These are phyloP conservation scores for Spea multiplicata DNA, from an alignment of 2,113 vertebrate genomes.

Conservation along the genomic window DNA sequence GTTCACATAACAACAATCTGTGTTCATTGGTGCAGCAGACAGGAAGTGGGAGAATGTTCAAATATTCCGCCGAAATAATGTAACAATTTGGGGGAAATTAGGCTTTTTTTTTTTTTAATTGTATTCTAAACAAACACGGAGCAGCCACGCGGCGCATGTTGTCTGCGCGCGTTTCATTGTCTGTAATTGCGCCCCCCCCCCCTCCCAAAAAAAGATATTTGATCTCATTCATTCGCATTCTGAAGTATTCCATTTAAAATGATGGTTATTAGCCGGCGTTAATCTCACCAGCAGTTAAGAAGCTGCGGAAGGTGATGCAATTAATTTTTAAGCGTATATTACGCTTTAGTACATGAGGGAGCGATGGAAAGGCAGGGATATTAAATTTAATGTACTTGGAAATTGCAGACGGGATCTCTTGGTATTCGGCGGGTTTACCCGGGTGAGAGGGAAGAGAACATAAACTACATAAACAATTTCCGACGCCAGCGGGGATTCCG, in stretches of 20 bases:
- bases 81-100: too few species aligned
- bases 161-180: too few species aligned
- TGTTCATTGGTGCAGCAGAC: too few species aligned
- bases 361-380: conserved; percentile 37
- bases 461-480: conserved; percentile 15
- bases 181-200: too few species aligned
- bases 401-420: background rate
- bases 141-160: too few species aligned
- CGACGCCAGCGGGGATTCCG: conserved; percentile 12
- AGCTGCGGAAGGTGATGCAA: conserved; percentile 41
- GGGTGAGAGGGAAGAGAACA: conserved; percentile 14
- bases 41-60: too few species aligned
- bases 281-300: conserved; percentile 49
- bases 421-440: background rate
- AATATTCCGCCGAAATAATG: too few species aligned
- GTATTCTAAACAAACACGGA: too few species aligned
- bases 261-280: conserved; percentile 28
- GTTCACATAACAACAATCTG: too few species aligned
- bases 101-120: too few species aligned
- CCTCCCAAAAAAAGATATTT: background rate
- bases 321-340: conserved; percentile 51
- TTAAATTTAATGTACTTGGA: conserved; percentile 45
- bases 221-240: conserved; percentile 12
- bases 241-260: conserved; percentile 26
- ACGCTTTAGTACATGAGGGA: conserved; percentile 14